A percentile compares a stretch with the other conserved stretches of the same genome.
Evolutionary conservation across 2,113 vertebrate genomes (phyloP).

Genomic region (Leucopternis melanops): DNA sequence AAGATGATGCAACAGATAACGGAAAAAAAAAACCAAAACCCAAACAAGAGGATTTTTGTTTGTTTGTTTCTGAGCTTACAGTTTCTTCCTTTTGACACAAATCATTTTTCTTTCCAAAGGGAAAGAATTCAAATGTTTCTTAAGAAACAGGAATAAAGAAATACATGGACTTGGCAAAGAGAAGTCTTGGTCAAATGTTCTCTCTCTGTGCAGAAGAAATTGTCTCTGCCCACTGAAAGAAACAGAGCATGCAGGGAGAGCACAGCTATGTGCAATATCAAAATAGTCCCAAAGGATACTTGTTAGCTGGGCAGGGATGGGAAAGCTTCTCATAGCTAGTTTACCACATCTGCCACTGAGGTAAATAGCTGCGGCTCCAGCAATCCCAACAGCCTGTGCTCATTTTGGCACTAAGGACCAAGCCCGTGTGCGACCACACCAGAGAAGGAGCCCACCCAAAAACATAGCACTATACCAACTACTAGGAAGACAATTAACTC

Average conservation of each 20-base stretch:
- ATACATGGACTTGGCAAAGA: not conserved
- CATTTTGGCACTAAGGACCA: not conserved
- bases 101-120: not conserved
- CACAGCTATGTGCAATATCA: not conserved
- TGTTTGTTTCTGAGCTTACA: not conserved
- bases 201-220: not conserved
- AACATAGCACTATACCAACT: too few relatives aligned
- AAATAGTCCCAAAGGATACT: not conserved
- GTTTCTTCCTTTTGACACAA: not conserved
- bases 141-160: not conserved
- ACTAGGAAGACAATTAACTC: too few relatives aligned
- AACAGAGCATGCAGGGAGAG: not conserved
- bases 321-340: not conserved
- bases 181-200: not conserved
- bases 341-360: not conserved
- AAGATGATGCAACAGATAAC: not conserved
- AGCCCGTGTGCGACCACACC: fast-evolving
- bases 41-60: not conserved
- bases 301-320: not conserved
- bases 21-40: not conserved
- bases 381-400: not conserved
- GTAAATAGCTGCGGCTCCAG: not conserved
- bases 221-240: not conserved
- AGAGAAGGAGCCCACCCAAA: not conserved
- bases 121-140: not conserved